phyloP scores from a whole-genome alignment of 2,888 invertebrate genomes.

The Orchesella flavescens region DNA sequence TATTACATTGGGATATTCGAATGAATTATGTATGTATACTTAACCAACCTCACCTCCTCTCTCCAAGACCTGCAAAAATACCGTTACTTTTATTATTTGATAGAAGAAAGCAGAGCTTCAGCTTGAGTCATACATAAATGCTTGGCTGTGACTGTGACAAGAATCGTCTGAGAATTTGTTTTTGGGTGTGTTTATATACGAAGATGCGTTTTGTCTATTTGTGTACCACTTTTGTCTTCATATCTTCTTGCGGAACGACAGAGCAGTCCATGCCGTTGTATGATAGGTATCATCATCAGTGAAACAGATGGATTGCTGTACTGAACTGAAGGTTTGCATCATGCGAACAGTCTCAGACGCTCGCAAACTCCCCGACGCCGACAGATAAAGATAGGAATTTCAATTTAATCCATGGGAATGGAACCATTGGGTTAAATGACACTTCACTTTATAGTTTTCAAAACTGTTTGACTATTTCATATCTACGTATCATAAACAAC shows the following conservation, averaged over 20 bases:
- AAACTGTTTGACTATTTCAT: background rate
- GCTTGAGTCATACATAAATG: background rate
- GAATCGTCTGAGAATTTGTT: background rate
- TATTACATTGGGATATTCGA: no score
- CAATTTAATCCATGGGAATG: slow-evolving; percentile 2
- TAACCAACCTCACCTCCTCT: background rate
- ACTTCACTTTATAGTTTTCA: slow-evolving; percentile 2
- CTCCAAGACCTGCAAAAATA: background rate
- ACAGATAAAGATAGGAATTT: background rate
- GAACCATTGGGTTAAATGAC: slow-evolving; percentile 16
- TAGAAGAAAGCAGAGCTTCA: background rate
- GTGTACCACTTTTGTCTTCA: background rate
- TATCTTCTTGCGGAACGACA: background rate
- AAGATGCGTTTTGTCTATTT: background rate
- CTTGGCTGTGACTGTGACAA: no score
- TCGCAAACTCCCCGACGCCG: no score
- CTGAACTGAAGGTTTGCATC: no score
- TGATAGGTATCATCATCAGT: no score
- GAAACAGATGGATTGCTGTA: no score
- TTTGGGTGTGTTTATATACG: slow-evolving; percentile 1
- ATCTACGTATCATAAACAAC: no score
- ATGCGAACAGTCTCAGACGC: no score
- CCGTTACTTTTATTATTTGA: background rate
- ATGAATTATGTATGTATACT: background rate
- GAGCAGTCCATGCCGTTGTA: no score